These are phyloP conservation scores for Philotrypesis tridentata DNA, from an alignment of 1,140 invertebrate genomes.

Conservation along the genomic window DNA sequence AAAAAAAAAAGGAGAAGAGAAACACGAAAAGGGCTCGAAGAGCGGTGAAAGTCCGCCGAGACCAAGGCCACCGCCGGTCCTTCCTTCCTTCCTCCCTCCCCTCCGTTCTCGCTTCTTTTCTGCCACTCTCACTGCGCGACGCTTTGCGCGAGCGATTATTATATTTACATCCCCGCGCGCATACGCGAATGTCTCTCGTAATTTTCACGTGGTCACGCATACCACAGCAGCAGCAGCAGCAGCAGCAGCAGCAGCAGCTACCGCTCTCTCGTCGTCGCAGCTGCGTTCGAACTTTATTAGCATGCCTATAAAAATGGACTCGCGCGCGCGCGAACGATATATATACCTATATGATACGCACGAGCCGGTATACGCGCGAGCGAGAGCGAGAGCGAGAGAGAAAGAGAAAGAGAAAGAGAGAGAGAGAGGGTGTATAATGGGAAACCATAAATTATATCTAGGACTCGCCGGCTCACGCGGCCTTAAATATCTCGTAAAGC, in stretches of 20 bases:
- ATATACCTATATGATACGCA: constrained; percentile 33
- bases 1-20: neutral
- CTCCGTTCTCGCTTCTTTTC: constrained; percentile 3
- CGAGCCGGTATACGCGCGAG: too few relatives aligned
- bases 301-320: constrained; percentile 71
- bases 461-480: constrained; percentile 51
- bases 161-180: constrained; percentile 31
- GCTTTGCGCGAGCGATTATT: neutral
- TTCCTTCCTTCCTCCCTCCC: neutral
- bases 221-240: neutral
- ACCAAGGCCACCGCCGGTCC: neutral
- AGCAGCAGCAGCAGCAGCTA: neutral
- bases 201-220: constrained; percentile 67
- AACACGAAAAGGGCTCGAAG: neutral
- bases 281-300: constrained; percentile 66
- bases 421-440: constrained; percentile 59
- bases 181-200: constrained; percentile 63
- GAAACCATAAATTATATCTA: constrained; percentile 68
- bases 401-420: neutral
- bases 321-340: constrained; percentile 15
- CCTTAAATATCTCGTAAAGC: constrained; percentile 69
- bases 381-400: constrained; percentile 24
- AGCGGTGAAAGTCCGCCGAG: neutral
- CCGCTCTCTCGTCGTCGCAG: constrained; percentile 41
- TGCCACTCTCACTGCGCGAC: neutral